Base-by-base conservation (phyloP, 2,888 invertebrate species). In the Sarcophaga variegata region DNA sequence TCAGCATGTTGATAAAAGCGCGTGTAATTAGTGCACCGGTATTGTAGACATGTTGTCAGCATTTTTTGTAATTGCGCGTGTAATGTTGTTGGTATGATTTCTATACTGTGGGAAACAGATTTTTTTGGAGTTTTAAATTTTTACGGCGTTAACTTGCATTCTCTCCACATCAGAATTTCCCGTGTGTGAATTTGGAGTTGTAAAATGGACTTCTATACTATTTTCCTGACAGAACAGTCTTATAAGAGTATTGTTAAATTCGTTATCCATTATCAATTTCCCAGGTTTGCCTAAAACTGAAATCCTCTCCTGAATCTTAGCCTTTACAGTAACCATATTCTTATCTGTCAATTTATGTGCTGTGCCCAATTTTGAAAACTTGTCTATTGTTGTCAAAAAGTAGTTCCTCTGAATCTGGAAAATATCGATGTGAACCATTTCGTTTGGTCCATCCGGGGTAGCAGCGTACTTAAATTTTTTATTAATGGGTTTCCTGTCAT, bases 321-420 rank as follows among this genome's bases (percentile, higher is more conserved):
- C 59, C 64, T 74, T 82, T n/a, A 85, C 45, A 12, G 83, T 88
- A 10, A 22, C 49, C 72, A 83, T 81, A 83, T 85, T 86, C 77
- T 83, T 83, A 75, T 78, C 74, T 22, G 62, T 59, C 12, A 81
- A 14, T 78, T 83, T 88, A 47, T 87, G 85, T 49, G 63, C 84
- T 10, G 85, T 72, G 17, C 70, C 82, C 67, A 85, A 60, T 79
- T 87, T 87, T 25, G 84, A 78, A 71, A 87, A 84, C 77, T 79
- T 84, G 54, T 84, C 84, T 12, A 84, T 84, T 63, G 83, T 81
- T 10, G 85, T 87, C 69, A 85, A 79, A 70, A 87, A 87, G 69
- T 8, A 74, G 3, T 49, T 81, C 75, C 74, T 81, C 22, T 83
- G 69, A 47, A 83, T 60, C 74, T 87, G 74, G 22, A 87, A 87